phyloP scores from a whole-genome alignment of 1,140 invertebrate species.

The Zaprionus ghesquierei region DNA sequence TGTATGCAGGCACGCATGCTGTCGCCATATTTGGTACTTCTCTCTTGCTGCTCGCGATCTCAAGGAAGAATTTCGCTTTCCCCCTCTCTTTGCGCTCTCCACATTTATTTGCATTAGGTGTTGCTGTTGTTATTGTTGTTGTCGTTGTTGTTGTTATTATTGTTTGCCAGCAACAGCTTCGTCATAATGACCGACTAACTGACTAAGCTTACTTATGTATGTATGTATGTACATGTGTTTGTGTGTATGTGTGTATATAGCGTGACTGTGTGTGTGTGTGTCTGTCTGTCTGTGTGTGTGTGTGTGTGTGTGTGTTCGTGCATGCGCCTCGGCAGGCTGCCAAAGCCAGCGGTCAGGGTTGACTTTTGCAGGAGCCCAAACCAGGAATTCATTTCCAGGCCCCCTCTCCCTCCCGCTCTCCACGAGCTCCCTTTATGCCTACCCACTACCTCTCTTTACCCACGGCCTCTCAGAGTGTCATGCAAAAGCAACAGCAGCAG shows the following conservation, averaged over 20 bases:
- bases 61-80: constrained; percentile 1
- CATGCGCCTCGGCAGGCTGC: constrained; percentile 55
- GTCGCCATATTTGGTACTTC: neutral
- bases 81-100: constrained; percentile 19
- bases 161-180: constrained; percentile 58
- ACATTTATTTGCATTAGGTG: constrained; percentile 28
- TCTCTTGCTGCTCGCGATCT: constrained; percentile 10
- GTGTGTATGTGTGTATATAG: constrained; percentile 18
- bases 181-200: constrained; percentile 76
- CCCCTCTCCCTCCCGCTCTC: neutral
- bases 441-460: neutral
- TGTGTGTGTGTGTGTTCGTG: constrained; percentile 56
- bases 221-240: constrained; percentile 9
- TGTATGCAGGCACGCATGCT: neutral
- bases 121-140: constrained; percentile 34
- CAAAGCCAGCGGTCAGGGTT: constrained; percentile 68
- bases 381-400: constrained; percentile 19
- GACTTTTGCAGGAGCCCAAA: constrained; percentile 59
- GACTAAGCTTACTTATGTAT: constrained; percentile 52
- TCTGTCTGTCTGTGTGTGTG: constrained; percentile 27
- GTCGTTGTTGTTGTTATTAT: too few species aligned
- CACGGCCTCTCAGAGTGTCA: constrained; percentile 1
- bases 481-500: constrained; percentile 50
- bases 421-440: neutral
- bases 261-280: constrained; percentile 14